Evolutionary conservation across 2,797 vertebrate genomes (phyloP), one percentile per base, ranked within the genome.

Genomic region (Bryconaethiops microstoma): DNA sequence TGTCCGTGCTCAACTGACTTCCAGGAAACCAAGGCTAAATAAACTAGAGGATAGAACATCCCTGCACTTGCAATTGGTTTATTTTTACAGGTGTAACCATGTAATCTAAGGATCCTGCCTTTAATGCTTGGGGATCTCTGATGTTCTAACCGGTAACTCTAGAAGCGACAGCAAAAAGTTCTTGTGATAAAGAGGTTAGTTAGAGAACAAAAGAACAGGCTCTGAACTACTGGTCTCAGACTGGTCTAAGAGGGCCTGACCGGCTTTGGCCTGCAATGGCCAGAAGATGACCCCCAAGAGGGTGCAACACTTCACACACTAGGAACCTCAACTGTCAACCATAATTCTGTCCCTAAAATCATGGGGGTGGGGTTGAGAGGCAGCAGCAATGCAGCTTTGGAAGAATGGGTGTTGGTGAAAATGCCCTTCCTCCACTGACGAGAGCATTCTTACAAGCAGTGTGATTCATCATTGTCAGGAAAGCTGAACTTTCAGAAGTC

Each of bases 31-130:
- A 60, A 86, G 74, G 77, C 85, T 89, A 86, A 94, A 94, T 95
- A 95, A 95, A 94, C 94, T 91, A 92, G 87, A 87, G 81, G 76
- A 62, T 55, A 82, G 87, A 94, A 94, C 94, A 94, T 94, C 88
- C 92, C 94, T 85, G 94, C 94, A 95, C 94, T 95, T 91, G 82
- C 75, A 83, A 81, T 84, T 63, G 74, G 68, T 79, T 25, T 65
- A 35, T 83, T 78, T 76, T 39, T 65, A 39, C 62, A 64, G 29
- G 16, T 64, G 35, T 64, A 17, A 64, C 8, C 29, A 39, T 0
- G 7, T 39, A 14, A 35, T 64, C 16, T 39, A 1, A 25, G 23
- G 4, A 63, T 25, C 23, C 21, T 62, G 59, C 59, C 23, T 21
- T 57, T 57, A 62, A 23, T 16, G 25, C 13, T 35, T 63, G 14